Conservation (phyloP, 2,888 invertebrate species). For the Campopleginae sp. region DNA sequence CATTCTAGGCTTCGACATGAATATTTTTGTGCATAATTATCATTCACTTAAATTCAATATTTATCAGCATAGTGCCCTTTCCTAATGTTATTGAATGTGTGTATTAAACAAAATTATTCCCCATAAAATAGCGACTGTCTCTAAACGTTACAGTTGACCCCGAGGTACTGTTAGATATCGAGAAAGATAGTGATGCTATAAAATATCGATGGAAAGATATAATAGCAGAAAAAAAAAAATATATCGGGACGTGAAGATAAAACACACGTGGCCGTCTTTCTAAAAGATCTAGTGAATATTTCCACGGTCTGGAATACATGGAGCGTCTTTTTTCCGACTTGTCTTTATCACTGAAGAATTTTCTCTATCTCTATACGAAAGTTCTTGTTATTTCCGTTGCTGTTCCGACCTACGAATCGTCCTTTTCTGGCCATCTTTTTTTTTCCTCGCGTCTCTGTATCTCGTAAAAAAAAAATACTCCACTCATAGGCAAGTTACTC, state of each 20-base stretch:
- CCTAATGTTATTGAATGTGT: background rate
- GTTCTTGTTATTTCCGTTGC: background rate
- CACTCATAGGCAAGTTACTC: background rate
- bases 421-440: background rate
- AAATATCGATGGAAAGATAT: slow-evolving; percentile 10
- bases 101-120: background rate
- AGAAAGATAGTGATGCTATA: background rate
- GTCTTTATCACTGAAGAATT: slow-evolving; percentile 1
- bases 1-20: too few relatives aligned
- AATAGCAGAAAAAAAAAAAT: background rate
- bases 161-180: background rate
- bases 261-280: slow-evolving; percentile 18
- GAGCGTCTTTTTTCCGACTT: slow-evolving; percentile 12
- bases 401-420: background rate
- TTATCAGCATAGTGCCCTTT: background rate
- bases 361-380: slow-evolving; percentile 1
- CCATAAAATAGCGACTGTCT: background rate
- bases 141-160: too few relatives aligned
- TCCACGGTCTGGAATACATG: slow-evolving; percentile 9
- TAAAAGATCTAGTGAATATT: slow-evolving; percentile 43
- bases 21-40: background rate
- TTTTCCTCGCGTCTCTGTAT: background rate
- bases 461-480: slow-evolving; percentile 1
- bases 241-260: background rate
- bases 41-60: background rate